Conservation (phyloP, 2,888 invertebrate genomes). For the Oligia strigilis region DNA sequence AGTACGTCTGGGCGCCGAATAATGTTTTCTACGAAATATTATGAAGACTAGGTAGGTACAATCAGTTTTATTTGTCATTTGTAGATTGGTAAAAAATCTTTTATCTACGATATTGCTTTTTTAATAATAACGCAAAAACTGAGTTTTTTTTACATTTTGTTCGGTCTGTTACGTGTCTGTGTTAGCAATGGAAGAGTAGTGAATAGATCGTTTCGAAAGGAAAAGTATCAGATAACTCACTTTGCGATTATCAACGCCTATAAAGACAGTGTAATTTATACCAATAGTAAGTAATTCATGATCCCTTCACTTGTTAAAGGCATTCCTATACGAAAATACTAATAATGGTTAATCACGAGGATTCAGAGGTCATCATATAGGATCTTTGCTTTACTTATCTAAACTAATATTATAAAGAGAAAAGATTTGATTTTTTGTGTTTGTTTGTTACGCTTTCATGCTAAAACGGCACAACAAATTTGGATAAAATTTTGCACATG, state of each 20-base stretch:
- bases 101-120: background rate
- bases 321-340: too few species aligned
- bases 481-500: too few species aligned
- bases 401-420: too few species aligned
- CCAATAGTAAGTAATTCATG: background rate
- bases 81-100: background rate
- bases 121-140: background rate
- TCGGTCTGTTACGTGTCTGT: background rate
- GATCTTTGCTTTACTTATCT: background rate
- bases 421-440: too few species aligned
- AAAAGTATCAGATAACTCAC: background rate
- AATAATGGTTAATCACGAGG: background rate
- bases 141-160: background rate
- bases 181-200: background rate
- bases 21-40: constrained; percentile 3
- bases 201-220: background rate
- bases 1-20: background rate
- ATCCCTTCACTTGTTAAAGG: too few species aligned
- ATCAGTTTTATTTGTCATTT: constrained; percentile 1
- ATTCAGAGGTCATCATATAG: background rate
- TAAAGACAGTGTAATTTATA: background rate
- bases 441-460: too few species aligned
- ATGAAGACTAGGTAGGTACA: background rate
- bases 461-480: too few species aligned
- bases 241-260: constrained; percentile 4